Base-by-base conservation (phyloP, 2,113 vertebrate species). In the Verasper variegatus region DNA sequence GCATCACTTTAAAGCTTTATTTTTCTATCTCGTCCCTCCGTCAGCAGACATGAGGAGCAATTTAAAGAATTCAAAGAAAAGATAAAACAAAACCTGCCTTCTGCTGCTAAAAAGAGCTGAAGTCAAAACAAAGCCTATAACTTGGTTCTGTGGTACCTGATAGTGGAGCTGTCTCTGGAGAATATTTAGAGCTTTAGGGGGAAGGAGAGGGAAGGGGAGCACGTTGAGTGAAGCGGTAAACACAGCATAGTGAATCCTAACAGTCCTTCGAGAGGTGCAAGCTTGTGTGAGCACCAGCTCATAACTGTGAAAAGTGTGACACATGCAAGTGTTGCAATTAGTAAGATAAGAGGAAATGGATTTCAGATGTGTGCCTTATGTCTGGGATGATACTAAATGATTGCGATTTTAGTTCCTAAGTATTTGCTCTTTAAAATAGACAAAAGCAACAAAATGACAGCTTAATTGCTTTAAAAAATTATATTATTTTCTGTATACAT, bases 381-480 rank as follows among this genome's bases (percentile, higher is more conserved):
- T 20, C 47, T 14, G 47, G 17, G 47, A 49, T 49, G 47, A 14
- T 49, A 49, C 18, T 5, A 14, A 18, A 49, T 49, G 13, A 49
- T 49, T 14, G 14, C 14, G 31, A 31, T 31, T 31, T 31, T 6
- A 8, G 5, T 31, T 31, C 31, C 31, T 5, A 7, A 59, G 52
- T 56, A 24, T 56, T 31, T 21, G 35, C 24, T 27, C 31, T 27
- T 65, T 20, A 63, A 70, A 76, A 51, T 8, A 60, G 21, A 58
- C 20, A 17, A 8, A 17, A 58, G 17, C 49, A 45, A 77, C 6
- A n/a, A 67, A 73, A 67, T 68, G 65, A 67, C 45, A 69, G 7
- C 74, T 79, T 65, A 78, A 90, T 82, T 84, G 42, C 13, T 72
- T 78, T 54, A 54, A 31, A 3, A 6, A 62, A 73, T 82, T 24